Base-by-base conservation (phyloP, 2,797 vertebrate species). In the Syncerus caffer region DNA sequence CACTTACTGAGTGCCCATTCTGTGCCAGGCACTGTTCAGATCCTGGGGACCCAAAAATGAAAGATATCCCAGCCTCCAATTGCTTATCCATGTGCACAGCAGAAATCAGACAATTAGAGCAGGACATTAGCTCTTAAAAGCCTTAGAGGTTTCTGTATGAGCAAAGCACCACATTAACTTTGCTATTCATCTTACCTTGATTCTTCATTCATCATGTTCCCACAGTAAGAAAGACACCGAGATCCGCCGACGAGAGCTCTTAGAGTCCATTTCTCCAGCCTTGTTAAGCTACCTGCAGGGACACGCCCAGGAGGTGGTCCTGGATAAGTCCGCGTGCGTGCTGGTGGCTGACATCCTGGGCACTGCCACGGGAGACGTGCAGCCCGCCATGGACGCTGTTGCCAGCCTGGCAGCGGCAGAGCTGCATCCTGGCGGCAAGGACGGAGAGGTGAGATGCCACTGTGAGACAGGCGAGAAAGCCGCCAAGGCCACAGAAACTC, bases 211-310 rank as follows among this genome's bases (percentile, higher is more conserved):
- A 50, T 51, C 13, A 0, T 95, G 47, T 98, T 97, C 64, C 7
- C 3, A 93, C 95, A 99, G 99, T 98, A 99, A 99, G 98, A 99
- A 99, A 97, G 99, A 99, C n/a, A 76, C 98, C 5, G 98, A 95
- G 0, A 25, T 99, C 23, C 99, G 99, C 76, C 99, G 98, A 27
- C 98, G 5, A 50, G 99, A 99, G 96, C 99, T 99, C 80, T 98
- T 99, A 96, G 99, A 99, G 88, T 99, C 99, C 1, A 98, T 99
- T 93, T 99, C 99, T 25, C 98, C 99, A 0, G 96, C 99, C 10
- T 98, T 99, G 96, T 98, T 99, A 14, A 96, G 99, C 12, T 98
- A 99, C 97, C 99, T 99, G 93, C 98, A 98, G 47, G 98, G 98
- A 42, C 99, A 99, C 12, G 98, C 99, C 0, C 98, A 90, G 34